These are phyloP conservation scores for Cassiopea xamachana DNA, from an alignment of 30 jellyfish, hydroid and myxozoan species.

Conservation along the genomic window DNA sequence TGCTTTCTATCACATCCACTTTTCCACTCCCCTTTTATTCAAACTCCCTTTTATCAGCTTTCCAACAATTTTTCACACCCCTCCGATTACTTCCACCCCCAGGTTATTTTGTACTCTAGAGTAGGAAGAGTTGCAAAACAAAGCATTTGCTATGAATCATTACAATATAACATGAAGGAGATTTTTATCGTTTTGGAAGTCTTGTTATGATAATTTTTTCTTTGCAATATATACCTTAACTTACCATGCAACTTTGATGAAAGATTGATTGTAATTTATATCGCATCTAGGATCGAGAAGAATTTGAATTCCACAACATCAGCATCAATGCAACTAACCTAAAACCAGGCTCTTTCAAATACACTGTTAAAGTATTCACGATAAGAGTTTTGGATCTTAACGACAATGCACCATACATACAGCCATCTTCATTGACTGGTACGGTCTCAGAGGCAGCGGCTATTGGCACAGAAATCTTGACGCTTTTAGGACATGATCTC, in stretches of 20 bases:
- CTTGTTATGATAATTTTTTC: background rate
- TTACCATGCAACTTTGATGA: background rate
- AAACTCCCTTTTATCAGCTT: no score
- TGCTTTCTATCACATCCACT: no score
- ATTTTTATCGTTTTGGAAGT: no score
- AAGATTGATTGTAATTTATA: background rate
- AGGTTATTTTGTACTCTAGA: no score
- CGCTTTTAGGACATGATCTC: slow-evolving; percentile 38
- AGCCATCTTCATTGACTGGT: slow-evolving; percentile 30
- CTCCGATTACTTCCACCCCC: no score
- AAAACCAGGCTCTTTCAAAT: background rate
- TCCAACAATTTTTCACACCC: no score
- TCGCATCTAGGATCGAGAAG: slow-evolving; percentile 51
- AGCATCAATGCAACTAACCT: slow-evolving; percentile 42
- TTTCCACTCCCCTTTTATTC: no score
- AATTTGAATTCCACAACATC: slow-evolving; percentile 37
- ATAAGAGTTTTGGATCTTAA: slow-evolving; percentile 57
- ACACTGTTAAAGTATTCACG: slow-evolving; percentile 13
- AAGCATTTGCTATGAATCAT: no score
- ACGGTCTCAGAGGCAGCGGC: slow-evolving; percentile 67
- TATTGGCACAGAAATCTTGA: slow-evolving; percentile 56
- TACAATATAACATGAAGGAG: no score
- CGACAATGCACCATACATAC: slow-evolving; percentile 63
- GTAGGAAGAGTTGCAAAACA: no score
- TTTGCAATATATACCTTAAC: background rate